These are phyloP conservation scores for Steinernema carpocapsae DNA, from an alignment of 2,888 invertebrate genomes.

Conservation along the genomic window DNA sequence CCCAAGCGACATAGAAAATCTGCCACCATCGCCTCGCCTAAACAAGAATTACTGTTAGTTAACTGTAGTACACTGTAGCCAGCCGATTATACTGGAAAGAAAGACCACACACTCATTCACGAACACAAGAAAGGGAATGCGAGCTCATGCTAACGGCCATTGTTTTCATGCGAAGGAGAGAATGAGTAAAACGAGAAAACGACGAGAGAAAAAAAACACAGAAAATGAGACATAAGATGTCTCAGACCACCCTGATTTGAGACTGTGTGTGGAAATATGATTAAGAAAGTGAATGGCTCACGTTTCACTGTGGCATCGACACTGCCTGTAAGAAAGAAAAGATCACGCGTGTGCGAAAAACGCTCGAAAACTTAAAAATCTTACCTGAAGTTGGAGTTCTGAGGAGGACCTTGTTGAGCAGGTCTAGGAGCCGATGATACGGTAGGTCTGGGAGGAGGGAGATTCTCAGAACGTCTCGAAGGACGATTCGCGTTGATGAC, in stretches of 20 bases:
- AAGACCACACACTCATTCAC: constrained; percentile 8
- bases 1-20: constrained; percentile 73
- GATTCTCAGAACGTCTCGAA: not conserved
- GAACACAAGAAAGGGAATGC: constrained; percentile 15
- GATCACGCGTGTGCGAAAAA: constrained; percentile 20
- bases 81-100: not conserved
- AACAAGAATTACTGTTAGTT: constrained; percentile 62
- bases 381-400: constrained; percentile 28
- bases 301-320: constrained; percentile 53
- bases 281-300: constrained; percentile 39
- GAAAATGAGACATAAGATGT: constrained; percentile 7
- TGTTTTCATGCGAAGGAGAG: constrained; percentile 7
- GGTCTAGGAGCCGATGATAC: constrained; percentile 1
- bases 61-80: constrained; percentile 10
- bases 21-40: constrained; percentile 75
- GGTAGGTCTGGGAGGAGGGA: constrained; percentile 5
- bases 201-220: not conserved
- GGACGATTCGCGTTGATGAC: not conserved
- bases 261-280: constrained; percentile 10
- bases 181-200: not conserved
- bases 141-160: no score
- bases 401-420: not conserved
- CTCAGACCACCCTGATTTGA: constrained; percentile 26
- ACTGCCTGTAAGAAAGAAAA: constrained; percentile 37
- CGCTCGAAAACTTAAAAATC: not conserved